These are phyloP conservation scores for Penaeus japonicus DNA, from an alignment of 1,140 invertebrate species.

Conservation along the genomic window DNA sequence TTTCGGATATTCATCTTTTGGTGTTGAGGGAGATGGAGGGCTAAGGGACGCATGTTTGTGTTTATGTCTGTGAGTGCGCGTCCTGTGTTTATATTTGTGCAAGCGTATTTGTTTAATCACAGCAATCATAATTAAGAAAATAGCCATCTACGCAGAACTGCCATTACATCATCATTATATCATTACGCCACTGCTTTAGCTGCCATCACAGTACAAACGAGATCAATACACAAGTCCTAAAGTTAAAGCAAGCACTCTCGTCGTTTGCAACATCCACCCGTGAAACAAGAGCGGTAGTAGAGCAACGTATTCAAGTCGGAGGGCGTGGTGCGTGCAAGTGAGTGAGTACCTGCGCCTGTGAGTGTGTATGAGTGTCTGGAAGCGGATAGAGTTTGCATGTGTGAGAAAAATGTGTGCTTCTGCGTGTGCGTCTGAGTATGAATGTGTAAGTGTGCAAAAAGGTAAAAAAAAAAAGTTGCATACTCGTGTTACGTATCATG, in stretches of 20 bases:
- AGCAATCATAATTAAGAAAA: neutral
- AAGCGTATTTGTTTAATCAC: neutral
- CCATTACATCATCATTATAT: neutral
- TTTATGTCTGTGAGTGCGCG: neutral
- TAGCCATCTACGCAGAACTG: neutral
- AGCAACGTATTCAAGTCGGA: neutral
- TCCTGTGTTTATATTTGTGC: neutral
- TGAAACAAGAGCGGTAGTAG: too few species aligned
- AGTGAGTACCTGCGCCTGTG: neutral
- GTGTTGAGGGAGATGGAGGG: too few species aligned
- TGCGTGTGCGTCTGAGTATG: neutral
- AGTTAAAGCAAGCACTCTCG: too few species aligned
- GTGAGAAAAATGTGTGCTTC: neutral
- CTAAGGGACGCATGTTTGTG: neutral
- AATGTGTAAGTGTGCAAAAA: neutral
- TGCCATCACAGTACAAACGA: too few species aligned
- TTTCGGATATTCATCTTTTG: too few species aligned
- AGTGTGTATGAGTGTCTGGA: neutral
- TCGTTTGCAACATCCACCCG: neutral
- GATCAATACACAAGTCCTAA: too few species aligned
- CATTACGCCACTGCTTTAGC: too few species aligned
- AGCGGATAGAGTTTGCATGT: neutral
- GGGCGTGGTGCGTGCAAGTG: neutral
- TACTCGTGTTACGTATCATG: too few species aligned
- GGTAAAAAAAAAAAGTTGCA: too few species aligned